Base-by-base conservation (phyloP, 2,797 vertebrate genomes). In the Astyanax mexicanus region DNA sequence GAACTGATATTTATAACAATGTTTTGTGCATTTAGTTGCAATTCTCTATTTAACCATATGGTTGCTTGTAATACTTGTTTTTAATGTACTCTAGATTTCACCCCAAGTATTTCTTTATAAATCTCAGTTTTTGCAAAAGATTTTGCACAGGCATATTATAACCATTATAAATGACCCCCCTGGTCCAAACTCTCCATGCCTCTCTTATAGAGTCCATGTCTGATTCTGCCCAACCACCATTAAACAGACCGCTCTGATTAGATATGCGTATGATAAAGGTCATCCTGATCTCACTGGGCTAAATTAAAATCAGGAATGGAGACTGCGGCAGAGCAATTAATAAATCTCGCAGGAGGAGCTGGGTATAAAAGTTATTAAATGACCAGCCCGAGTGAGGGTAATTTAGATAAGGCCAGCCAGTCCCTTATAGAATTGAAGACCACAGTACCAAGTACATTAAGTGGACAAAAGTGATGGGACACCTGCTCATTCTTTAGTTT, bases 281-380 rank as follows among this genome's bases (percentile, higher is more conserved):
- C 54, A 51, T 40, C 40, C 37, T 45, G 9, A 55, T 66, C 23
- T 47, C 44, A 55, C 35, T 55, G 8, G 45, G 15, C 23, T 40
- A 44, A 75, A 37, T 78, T 78, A 49, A 75, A 55, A 72, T 7
- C 47, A 54, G 6, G 13, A 51, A 54, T 29, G 13, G 10, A 72
- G 45, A 51, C 40, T 52, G 7, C 42, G 37, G 12, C 6, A 66
- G 51, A 37, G 40, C 11, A 65, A 65, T 45, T 23, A 58, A 27
- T 23, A 37, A 25, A 54, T 38, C 64, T 67, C 9, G n/a, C 32
- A 49, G 19, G 42, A 40, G 67, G 51, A 15, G 35, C 61, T 67
- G 58, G 23, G 44, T 44, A 45, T 45, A 38, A 17, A 13, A 44
- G 44, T 38, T 17, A 25, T 78, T 72, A 72, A 57, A 19, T 29